Evolutionary conservation across 2,797 vertebrate species (phyloP), one percentile per base, ranked within the genome.

Genomic region (Pseudopleuronectes americanus): DNA sequence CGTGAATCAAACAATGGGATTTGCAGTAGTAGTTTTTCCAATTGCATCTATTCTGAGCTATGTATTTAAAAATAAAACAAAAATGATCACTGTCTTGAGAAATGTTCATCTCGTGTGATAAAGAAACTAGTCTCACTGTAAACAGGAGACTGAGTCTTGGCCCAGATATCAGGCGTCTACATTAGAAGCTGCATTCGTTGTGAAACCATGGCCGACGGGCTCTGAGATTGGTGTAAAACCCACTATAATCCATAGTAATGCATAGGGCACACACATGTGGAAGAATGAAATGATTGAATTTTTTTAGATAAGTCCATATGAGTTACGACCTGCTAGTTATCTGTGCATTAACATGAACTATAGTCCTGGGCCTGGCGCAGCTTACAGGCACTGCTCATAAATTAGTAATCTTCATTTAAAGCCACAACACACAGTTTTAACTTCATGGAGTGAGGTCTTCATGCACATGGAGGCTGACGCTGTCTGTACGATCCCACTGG

Each of bases 1-100:
- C 73, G 52, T 49, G 26, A 64, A 43, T 70, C 36, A 68, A 69
- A 66, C 64, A 67, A 57, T 67, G 16, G 41, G 45, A 36, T 41
- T 24, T 9, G 22, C 14, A 19, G 36, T 62, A 19, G 36, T 7
- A 13, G 21, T n/a, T 41, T 77, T 53, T 54, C n/a, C 14, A 19
- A 23, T 41, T 45, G 52, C 36, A 38, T 13, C 3, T 38, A 38
- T 12, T 38, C 12, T 38, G 12, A 1, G 12, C 12, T 38, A 3
- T 38, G 36, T 38, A 38, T 38, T 38, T 38, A 1, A 31, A 38
- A 38, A 6, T 5, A 38, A 36, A 38, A 38, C 36, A 10, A 9
- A 33, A 33, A 10, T 33, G 9, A 31, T 8, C 7, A 8, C 28
- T 1, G 7, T 2, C 28, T 31, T 31, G 28, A 31, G 28, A 31